Base-by-base conservation (phyloP, 2,888 invertebrate species). In the Disparrhopalites patrizii region DNA sequence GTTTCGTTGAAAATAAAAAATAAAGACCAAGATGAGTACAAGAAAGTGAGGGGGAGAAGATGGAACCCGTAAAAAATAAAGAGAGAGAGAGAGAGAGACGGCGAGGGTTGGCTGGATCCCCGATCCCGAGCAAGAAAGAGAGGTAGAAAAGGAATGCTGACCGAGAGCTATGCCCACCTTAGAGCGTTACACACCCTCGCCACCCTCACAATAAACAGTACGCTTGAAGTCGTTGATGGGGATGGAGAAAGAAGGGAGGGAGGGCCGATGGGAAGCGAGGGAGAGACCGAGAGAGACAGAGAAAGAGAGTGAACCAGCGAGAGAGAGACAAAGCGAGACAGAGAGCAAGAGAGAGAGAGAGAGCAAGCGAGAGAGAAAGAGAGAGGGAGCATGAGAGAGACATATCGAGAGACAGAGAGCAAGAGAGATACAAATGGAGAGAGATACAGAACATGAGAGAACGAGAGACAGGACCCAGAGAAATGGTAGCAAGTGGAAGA, bases 131-230 rank as follows among this genome's bases (percentile, higher is more conserved):
- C 27, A 30, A 50, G 50, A 5, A 25, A 50, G 30, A 55, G 52
- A 62, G 40, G 33, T 20, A 40, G 43, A 50, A 18, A n/a, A 72
- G 68, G 70, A 69, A 69, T 67, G 68, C 61, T 72, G 72, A 67
- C 70, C 68, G 67, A 70, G 67, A 70, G 70, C 70, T 69, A 68
- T 70, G 65, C 66, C 63, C 61, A 63, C 62, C 68, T 66, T 56
- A 67, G 63, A 57, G 38, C 36, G 25, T 31, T 33, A 66, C 70
- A 69, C 73, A 71, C 73, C 73, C 73, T 71, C 73, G 69, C 73
- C 73, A 71, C 73, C 73, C 73, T 73, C 73, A 66, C 66, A 52
- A 62, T 61, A 61, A 61, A n/a, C n/a, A n/a, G 61, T 61, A 61
- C 36, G 36, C 28, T 25, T 15, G 3, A 40, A 13, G 31, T 31